Base-by-base conservation (phyloP, 2,113 vertebrate genomes). In the Gadus chalcogrammus region DNA sequence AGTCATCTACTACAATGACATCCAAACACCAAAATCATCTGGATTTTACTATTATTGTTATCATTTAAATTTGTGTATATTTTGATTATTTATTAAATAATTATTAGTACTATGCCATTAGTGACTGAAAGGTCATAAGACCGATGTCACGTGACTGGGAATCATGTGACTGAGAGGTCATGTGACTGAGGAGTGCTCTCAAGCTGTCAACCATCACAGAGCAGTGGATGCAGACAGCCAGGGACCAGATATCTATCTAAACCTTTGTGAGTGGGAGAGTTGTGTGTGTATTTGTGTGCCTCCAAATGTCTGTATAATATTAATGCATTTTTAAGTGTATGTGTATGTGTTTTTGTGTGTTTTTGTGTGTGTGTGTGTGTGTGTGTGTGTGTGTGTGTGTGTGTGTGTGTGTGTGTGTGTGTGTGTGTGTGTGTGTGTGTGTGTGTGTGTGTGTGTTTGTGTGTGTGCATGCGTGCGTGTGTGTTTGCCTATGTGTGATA, bases 181-280 rank as follows among this genome's bases (percentile, higher is more conserved):
- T 48, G 42, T 48, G 42, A 91, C 92, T 90, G 92, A 87, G 90
- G 87, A 65, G 90, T 90, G 88, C 90, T 92, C 94, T 93, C 92
- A 88, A 93, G 91, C 91, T 84, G 95, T 97, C 95, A 96, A 97
- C 95, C 95, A 79, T 93, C 88, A 92, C 95, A 96, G 95, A 96
- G 93, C 87, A 95, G 95, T 95, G 94, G 94, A 93, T 88, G 87
- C 91, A 93, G 93, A 93, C 93, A 93, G 87, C 93, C 93, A 86
- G 90, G 92, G 93, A 93, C 93, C 88, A 84, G 88, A 78, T 68
- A 63, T 86, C 84, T 82, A 77, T 76, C 70, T 38, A 38, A 68
- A 60, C 67, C 42, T 7, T 72, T 1, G 42, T 48, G 42, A 1
- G 1, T 22, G 22, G 24, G 22, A 8, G 55, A 13, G 60, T 48